Conservation (phyloP, 2,113 vertebrate species). For the Cynocephalus volans region DNA sequence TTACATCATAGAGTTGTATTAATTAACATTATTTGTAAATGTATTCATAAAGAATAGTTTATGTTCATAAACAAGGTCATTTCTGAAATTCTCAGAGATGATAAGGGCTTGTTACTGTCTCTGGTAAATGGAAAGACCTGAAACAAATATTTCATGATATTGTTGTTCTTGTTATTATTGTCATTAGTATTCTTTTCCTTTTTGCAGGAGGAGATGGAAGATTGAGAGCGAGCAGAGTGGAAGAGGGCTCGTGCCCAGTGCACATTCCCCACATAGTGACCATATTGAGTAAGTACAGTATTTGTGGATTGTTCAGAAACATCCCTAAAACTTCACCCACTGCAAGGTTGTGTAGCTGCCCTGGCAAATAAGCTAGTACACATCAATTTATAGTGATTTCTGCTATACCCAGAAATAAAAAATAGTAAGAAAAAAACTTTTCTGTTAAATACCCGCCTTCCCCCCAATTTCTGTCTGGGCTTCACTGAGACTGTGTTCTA, state of each 20-base stretch:
- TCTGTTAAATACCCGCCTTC: background rate
- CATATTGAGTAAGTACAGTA: slow-evolving; percentile 76
- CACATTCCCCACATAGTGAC: slow-evolving; percentile 65
- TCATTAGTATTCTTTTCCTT: slow-evolving; percentile 42
- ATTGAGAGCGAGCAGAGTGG: background rate
- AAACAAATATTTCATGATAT: background rate
- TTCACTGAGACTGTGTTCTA: background rate
- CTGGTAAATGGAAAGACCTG: background rate
- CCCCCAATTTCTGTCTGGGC: background rate
- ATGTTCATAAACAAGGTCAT: background rate
- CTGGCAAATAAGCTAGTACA: background rate
- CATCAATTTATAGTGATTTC: background rate
- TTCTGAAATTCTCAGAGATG: slow-evolving; percentile 38
- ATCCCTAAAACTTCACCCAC: background rate
- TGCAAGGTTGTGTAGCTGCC: background rate
- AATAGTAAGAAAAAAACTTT: background rate
- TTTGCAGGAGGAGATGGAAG: slow-evolving; percentile 55
- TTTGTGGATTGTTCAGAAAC: background rate
- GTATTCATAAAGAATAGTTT: slow-evolving; percentile 27
- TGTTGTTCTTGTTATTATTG: background rate
- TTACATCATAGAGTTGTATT: background rate
- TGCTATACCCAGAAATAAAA: slow-evolving; percentile 3
- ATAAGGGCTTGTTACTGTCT: background rate
- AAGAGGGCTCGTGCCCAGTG: background rate
- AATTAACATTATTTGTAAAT: slow-evolving; percentile 22